Conservation (phyloP, 2,113 vertebrate genomes). For the Xiphorhynchus elegans region DNA sequence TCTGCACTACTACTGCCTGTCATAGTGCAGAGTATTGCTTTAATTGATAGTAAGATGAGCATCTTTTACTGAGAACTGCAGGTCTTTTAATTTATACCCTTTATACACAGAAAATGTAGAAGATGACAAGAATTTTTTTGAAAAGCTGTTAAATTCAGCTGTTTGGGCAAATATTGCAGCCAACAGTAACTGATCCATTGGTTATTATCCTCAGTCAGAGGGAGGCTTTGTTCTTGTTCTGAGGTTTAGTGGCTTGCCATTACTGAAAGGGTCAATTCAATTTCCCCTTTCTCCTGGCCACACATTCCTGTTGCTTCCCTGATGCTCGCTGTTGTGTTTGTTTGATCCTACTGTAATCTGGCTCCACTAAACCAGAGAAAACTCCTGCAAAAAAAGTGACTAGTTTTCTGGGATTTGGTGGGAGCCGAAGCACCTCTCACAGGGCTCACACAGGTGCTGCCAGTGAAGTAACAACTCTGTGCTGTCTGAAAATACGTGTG, state of each 20-base stretch:
- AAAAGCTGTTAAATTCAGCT: not conserved
- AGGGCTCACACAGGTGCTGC: accelerated
- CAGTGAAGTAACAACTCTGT: not conserved
- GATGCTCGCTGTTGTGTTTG: not conserved
- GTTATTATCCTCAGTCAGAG: not conserved
- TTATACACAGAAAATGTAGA: not conserved
- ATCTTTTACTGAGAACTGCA: not conserved
- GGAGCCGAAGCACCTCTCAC: not conserved
- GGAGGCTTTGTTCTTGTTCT: not conserved
- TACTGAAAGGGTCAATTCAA: not conserved
- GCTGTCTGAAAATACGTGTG: not conserved
- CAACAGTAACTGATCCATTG: not conserved
- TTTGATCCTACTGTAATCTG: not conserved
- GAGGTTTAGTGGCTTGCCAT: not conserved
- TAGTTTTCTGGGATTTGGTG: not conserved
- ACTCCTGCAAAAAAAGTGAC: not conserved
- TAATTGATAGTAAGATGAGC: not conserved
- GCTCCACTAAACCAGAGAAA: not conserved
- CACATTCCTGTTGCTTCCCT: not conserved
- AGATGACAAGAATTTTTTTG: not conserved
- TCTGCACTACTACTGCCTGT: not conserved
- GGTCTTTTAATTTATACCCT: not conserved
- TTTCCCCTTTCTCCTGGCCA: not conserved
- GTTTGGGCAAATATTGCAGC: not conserved
- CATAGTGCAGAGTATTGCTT: not conserved